A percentile compares a stretch with the other conserved stretches of the same genome.
These are phyloP conservation scores for Lasioglossum pauxillum DNA, from an alignment of 2,888 invertebrate genomes.

Conservation along the genomic window DNA sequence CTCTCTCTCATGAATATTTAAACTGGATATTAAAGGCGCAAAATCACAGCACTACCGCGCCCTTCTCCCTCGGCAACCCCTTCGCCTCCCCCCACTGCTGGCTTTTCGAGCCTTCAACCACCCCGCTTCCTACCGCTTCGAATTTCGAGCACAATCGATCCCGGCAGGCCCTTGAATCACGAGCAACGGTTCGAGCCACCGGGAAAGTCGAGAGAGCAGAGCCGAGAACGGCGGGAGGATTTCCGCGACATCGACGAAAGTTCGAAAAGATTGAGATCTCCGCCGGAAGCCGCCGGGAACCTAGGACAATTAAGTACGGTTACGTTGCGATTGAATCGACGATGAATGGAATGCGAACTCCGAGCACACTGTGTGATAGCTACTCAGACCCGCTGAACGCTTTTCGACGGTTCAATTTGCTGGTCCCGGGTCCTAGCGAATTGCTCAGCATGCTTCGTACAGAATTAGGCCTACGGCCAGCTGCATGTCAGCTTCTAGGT, in stretches of 20 bases:
- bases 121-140: slow-evolving; percentile 16
- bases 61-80: slow-evolving; percentile 47
- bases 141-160: slow-evolving; percentile 69
- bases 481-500: background rate
- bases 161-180: slow-evolving; percentile 54
- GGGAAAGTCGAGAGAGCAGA: slow-evolving; percentile 31
- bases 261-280: slow-evolving; percentile 18
- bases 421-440: background rate
- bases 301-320: slow-evolving; percentile 10
- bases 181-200: slow-evolving; percentile 20
- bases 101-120: background rate
- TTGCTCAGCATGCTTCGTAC: background rate
- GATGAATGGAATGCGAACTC: slow-evolving; percentile 8
- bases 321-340: background rate
- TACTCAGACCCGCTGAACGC: background rate
- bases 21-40: slow-evolving; percentile 83
- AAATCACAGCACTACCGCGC: slow-evolving; percentile 76
- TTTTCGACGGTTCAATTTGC: background rate
- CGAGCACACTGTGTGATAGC: background rate
- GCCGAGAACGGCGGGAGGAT: slow-evolving; percentile 32
- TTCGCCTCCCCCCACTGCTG: background rate
- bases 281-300: background rate
- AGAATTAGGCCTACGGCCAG: background rate
- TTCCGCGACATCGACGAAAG: slow-evolving; percentile 44
- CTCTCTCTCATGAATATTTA: slow-evolving; percentile 81